Base-by-base conservation (phyloP, 2,113 vertebrate species). In the Zosterops lateralis region DNA sequence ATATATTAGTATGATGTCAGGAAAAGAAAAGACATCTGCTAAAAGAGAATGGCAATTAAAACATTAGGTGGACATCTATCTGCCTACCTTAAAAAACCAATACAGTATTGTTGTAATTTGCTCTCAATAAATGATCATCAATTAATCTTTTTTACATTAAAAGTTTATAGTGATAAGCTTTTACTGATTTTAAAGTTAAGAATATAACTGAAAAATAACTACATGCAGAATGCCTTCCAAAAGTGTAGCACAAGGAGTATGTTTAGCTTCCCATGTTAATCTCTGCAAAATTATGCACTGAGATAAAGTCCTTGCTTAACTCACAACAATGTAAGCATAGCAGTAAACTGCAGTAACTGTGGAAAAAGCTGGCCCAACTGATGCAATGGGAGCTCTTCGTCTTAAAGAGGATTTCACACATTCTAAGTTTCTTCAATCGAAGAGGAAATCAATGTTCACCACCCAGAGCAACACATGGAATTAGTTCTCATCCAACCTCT, bases 391-490 rank as follows among this genome's bases (percentile, higher is more conserved):
- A 83, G 61, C 67, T 88, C 56, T 86, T 48, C 4, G 0, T 36
- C 31, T 87, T 84, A 60, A 87, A 90, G 87, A 89, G 60, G 92
- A 93, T 97, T 95, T 92, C 87, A 90, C 75, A 91, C 61, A 70
- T 66, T 92, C 68, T 88, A 75, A 88, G 90, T 75, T 80, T 83
- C 84, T 89, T 94, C 89, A 93, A 87, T 84, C 19, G 0, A 94
- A 84, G 54, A 94, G 61, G 66, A 91, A 96, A 95, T 93, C 93
- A 79, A 95, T 91, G 87, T 91, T 94, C 92, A 93, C 74, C 66
- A 89, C 84, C 84, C 92, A 82, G 78, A 95, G 89, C 81, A 96
- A 92, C 82, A 86, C 34, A 81, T 3, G 56, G 90, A 95, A 92
- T 95, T 86, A 93, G 84, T 74, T 95, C 79, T 79, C 75, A 83